Evolutionary conservation across 2,797 vertebrate genomes (phyloP).

Genomic region (Bradypodion ventrale): DNA sequence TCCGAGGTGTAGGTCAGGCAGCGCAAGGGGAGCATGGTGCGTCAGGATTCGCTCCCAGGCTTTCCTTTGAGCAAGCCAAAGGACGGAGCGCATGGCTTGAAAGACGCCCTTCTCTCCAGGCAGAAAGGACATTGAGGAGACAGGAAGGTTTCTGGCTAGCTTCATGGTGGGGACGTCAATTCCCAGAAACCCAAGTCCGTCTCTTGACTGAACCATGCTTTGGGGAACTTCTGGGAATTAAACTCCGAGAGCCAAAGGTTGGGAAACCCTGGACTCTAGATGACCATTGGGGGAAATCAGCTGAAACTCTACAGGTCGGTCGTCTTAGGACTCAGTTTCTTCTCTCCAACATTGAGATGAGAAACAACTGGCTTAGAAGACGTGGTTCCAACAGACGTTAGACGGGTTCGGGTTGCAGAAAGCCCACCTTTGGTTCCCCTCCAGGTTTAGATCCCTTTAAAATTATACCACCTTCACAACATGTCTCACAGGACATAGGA

Average conservation of each 20-base stretch:
- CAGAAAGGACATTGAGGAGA: not conserved
- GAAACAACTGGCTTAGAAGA: not conserved
- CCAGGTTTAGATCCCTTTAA: not conserved
- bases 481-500: too few species aligned
- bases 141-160: not conserved
- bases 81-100: rapidly evolving
- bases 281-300: too few species aligned
- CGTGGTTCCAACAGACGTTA: not conserved
- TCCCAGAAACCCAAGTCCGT: too few species aligned
- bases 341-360: not conserved
- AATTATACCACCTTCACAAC: too few species aligned
- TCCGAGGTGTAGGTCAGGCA: not conserved
- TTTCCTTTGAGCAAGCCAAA: rapidly evolving
- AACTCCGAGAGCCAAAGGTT: too few species aligned
- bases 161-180: not conserved
- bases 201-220: too few species aligned
- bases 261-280: too few species aligned
- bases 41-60: not conserved
- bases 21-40: not conserved
- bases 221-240: too few species aligned
- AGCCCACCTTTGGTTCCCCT: not conserved
- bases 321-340: not conserved
- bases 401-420: not conserved
- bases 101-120: rapidly evolving
- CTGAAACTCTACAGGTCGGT: too few species aligned